Evolutionary conservation across 2,888 invertebrate genomes (phyloP), one percentile per base, ranked within the genome.

Genomic region (Euclidia mi): DNA sequence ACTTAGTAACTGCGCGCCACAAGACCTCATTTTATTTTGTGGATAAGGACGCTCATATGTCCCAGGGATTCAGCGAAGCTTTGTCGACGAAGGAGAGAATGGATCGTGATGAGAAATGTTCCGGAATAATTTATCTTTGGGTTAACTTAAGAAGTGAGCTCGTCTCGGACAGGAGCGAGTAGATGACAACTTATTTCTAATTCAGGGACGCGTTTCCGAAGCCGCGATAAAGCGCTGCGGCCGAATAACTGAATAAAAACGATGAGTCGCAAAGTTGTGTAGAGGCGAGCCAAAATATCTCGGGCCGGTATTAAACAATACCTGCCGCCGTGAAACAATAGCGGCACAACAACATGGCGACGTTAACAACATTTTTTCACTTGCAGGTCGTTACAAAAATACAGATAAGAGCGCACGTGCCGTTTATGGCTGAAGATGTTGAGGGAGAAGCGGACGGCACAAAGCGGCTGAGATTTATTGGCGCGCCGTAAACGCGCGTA

Each of bases 51-150:
- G 82, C 84, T 88, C 86, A 82, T 87, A 89, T 82, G 87, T 89
- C 85, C 84, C 82, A 77, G 81, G 86, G 88, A 89, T 88, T 90
- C 88, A 82, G 80, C 84, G 84, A 84, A 86, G 88, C 85, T 90
- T 89, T 90, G 89, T 89, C 82, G 84, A 81, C 81, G 82, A 81
- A 84, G 84, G 81, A 90, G 91, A 90, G 87, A 90, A 90, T 88
- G 82, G 84, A 84, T 87, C 85, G 84, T 87, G 87, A 89, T 91
- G 90, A 89, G 88, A 92, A 91, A 92, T 90, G 87, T 88, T 83
- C 83, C 81, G 82, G 88, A 91, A 93, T 91, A 92, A 92, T 91
- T 91, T 91, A 91, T 91, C 88, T 88, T 88, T 78, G 82, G 88
- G 88, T 89, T 86, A 88, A 88, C 88, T 90, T 86, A 83, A 82